Percentiles rank a stretch among this genome's conserved stretches.
These are phyloP conservation scores for Tetrax tetrax DNA, from an alignment of 2,113 vertebrate species.

Conservation along the genomic window DNA sequence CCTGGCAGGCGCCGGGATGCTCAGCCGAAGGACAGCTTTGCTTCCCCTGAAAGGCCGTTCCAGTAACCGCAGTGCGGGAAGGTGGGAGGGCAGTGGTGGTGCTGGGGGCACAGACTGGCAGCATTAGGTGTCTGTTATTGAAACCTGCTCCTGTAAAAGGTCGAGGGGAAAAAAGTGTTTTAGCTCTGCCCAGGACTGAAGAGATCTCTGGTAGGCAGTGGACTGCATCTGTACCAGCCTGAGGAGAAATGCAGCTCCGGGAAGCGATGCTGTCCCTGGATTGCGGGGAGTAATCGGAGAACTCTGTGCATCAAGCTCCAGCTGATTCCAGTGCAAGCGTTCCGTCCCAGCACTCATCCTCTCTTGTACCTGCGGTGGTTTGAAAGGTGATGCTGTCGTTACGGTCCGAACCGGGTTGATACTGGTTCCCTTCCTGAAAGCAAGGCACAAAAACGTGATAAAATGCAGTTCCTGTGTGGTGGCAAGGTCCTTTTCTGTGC, in stretches of 20 bases:
- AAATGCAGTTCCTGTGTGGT: neutral
- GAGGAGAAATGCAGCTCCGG: neutral
- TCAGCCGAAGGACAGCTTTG: neutral
- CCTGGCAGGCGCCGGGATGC: neutral
- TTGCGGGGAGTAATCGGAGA: accelerated
- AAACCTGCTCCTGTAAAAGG: neutral
- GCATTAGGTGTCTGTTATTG: accelerated
- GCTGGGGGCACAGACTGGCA: neutral
- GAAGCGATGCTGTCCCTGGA: neutral
- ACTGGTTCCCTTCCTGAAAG: neutral
- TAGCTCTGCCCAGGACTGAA: neutral
- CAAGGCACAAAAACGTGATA: accelerated
- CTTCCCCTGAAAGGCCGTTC: neutral
- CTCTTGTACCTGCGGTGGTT: neutral
- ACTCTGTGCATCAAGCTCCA: accelerated
- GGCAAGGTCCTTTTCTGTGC: neutral
- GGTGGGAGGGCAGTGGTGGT: accelerated
- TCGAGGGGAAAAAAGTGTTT: neutral
- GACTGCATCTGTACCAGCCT: neutral
- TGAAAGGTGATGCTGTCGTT: neutral
- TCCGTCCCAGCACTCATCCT: accelerated
- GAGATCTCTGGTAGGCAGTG: neutral
- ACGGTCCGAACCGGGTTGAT: accelerated
- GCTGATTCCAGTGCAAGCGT: neutral
- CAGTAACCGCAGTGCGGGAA: neutral